A percentile compares a stretch with the other conserved stretches of the same genome.
Conservation (phyloP, 2,888 invertebrate genomes). For the Liopterus haemorrhoidalis region DNA sequence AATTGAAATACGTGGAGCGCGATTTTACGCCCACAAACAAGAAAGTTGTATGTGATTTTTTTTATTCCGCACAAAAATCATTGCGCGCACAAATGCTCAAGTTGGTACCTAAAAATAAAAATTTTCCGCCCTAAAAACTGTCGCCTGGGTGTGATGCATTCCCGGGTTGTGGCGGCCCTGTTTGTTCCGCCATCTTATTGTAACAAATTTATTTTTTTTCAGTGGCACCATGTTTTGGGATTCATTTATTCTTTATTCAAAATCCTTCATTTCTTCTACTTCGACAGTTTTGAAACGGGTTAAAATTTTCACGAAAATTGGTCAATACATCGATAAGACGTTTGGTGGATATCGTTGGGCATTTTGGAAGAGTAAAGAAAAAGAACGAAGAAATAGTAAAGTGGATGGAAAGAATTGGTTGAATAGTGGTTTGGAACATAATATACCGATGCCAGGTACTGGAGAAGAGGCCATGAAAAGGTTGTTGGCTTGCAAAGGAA, state of each 20-base stretch:
- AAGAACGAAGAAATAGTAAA: constrained; percentile 13
- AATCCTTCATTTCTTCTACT: constrained; percentile 48
- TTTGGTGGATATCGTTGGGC: constrained; percentile 54
- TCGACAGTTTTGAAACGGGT: constrained; percentile 49
- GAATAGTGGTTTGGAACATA: constrained; percentile 56
- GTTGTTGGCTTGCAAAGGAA: constrained; percentile 86
- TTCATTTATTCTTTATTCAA: constrained; percentile 45
- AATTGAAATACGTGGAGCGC: no score
- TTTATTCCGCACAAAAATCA: no score
- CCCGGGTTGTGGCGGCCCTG: neutral
- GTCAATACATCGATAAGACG: constrained; percentile 52
- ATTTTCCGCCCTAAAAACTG: no score
- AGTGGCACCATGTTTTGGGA: constrained; percentile 36
- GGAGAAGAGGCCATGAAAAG: constrained; percentile 94
- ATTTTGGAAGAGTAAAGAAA: constrained; percentile 46
- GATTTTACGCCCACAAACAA: no score
- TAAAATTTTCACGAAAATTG: constrained; percentile 46
- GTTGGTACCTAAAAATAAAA: no score
- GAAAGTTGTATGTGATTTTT: no score
- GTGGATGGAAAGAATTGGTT: constrained; percentile 40
- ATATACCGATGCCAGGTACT: constrained; percentile 78
- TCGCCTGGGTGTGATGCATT: no score
- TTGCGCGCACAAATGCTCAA: no score
- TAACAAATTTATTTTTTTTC: constrained; percentile 28
- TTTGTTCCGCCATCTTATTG: no score